Evolutionary conservation across 2,797 vertebrate genomes (phyloP).

Genomic region (Notoglanidium macrostoma): DNA sequence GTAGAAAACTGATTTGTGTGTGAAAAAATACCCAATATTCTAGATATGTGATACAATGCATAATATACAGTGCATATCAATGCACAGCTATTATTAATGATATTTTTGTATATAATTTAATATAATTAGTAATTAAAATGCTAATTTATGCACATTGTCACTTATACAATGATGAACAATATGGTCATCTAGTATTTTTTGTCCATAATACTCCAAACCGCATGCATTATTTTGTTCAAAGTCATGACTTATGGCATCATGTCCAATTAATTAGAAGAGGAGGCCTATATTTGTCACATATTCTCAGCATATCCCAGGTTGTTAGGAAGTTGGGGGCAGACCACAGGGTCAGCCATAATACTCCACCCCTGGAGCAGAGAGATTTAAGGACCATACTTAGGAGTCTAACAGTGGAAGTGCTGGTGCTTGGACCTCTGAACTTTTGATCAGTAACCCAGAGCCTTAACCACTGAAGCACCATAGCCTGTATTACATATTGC

Average conservation of each 20-base stretch:
- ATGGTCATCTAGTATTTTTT: no score
- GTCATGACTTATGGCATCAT: not conserved
- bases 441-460: not conserved
- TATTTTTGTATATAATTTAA: not conserved
- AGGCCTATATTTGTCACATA: not conserved
- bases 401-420: not conserved
- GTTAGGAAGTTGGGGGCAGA: not conserved
- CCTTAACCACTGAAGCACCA: not conserved
- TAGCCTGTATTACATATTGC: not conserved
- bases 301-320: not conserved
- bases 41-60: not conserved
- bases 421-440: not conserved
- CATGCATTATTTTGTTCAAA: no score
- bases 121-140: no score
- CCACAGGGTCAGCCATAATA: not conserved
- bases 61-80: no score
- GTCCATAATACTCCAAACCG: no score
- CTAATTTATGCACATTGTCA: no score
- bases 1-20: not conserved
- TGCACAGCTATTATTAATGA: not conserved
- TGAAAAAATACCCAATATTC: not conserved
- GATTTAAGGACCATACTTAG: not conserved
- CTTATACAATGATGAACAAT: no score
- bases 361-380: not conserved
- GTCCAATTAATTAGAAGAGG: not conserved